Conservation (phyloP, 2,113 vertebrate species). For the Sylvia atricapilla region DNA sequence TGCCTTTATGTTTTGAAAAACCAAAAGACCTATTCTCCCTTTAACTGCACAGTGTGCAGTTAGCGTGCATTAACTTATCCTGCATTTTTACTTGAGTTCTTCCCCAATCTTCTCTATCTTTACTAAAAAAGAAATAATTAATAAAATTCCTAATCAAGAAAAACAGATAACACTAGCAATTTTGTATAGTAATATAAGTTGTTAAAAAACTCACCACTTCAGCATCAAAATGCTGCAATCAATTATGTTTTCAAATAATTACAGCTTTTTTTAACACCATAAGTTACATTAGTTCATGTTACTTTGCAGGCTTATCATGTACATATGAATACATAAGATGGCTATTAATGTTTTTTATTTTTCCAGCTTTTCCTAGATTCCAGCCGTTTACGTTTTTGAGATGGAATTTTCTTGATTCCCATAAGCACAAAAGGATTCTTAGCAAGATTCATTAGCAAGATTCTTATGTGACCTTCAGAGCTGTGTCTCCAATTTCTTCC, state of each 20-base stretch:
- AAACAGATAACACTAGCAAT: not conserved
- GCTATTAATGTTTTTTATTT: not conserved
- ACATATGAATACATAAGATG: not conserved
- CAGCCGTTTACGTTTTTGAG: not conserved
- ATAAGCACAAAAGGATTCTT: not conserved
- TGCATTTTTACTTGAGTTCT: not conserved
- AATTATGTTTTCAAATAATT: not conserved
- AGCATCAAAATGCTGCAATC: not conserved
- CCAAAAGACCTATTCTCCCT: not conserved
- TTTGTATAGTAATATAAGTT: not conserved
- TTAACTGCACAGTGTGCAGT: not conserved
- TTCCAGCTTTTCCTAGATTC: not conserved
- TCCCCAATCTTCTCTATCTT: not conserved
- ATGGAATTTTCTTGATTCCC: not conserved
- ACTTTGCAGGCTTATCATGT: not conserved
- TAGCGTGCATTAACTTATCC: not conserved
- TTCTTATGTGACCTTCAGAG: not conserved
- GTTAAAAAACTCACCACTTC: not conserved
- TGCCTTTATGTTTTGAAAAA: not conserved
- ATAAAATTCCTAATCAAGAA: not conserved
- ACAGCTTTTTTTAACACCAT: not conserved
- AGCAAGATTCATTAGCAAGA: not conserved
- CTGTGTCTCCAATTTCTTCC: not conserved
- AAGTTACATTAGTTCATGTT: not conserved
- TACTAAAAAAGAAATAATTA: not conserved